phyloP scores from a whole-genome alignment of 2,113 vertebrate species.

The Dasypus novemcinctus region DNA sequence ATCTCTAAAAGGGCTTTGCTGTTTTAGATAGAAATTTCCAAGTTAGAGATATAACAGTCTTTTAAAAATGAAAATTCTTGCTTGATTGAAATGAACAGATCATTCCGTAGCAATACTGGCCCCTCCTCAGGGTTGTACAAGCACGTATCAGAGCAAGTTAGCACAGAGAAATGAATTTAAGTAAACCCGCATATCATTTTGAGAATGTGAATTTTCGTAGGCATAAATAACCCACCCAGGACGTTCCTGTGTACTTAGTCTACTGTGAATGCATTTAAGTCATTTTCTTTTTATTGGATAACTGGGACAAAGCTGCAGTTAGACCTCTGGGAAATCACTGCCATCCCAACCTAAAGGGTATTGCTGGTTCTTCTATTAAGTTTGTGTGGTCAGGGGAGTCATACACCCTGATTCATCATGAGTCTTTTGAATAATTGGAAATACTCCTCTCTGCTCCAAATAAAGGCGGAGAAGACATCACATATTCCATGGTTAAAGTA shows the following conservation, averaged over 20 bases:
- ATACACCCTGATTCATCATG: not conserved
- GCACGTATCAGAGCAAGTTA: not conserved
- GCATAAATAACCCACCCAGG: not conserved
- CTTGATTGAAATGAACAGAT: not conserved
- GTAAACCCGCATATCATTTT: not conserved
- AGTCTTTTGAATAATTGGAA: slow-evolving; percentile 36
- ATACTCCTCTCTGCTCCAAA: not conserved
- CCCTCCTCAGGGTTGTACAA: not conserved
- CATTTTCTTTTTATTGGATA: slow-evolving; percentile 44
- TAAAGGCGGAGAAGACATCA: not conserved
- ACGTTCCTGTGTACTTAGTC: not conserved
- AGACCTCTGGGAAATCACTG: slow-evolving; percentile 55
- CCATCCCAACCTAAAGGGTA: slow-evolving; percentile 20
- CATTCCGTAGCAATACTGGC: not conserved
- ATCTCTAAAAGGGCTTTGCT: not conserved
- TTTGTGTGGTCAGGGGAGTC: not conserved
- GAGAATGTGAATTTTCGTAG: not conserved
- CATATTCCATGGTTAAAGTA: not conserved
- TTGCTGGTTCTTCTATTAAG: not conserved
- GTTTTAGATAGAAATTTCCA: slow-evolving; percentile 16
- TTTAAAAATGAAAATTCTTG: not conserved
- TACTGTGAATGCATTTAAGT: slow-evolving; percentile 31
- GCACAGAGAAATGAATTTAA: not conserved
- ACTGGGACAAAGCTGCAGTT: not conserved
- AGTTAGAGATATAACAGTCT: not conserved